phyloP scores from a whole-genome alignment of 2,888 invertebrate species.

The Dolomedes plantarius region DNA sequence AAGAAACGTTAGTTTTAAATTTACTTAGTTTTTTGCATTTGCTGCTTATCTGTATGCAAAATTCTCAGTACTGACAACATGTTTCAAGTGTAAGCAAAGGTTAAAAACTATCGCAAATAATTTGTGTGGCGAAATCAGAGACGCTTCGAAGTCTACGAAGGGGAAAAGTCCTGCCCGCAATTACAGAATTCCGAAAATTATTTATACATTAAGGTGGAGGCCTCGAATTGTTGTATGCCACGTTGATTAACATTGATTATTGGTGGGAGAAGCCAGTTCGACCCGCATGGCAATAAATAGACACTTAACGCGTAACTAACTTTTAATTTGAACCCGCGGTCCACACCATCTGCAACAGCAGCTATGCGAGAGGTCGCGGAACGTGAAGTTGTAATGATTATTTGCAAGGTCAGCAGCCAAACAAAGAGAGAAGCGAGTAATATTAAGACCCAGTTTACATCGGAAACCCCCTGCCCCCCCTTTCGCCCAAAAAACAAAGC shows the following conservation, averaged over 20 bases:
- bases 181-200: not conserved
- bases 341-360: not conserved
- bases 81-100: too few species aligned
- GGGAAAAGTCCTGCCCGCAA: not conserved
- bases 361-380: slow-evolving; percentile 13
- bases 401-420: slow-evolving; percentile 29
- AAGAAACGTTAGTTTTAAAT: too few species aligned
- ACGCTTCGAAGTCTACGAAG: too few species aligned
- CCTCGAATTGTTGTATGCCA: not conserved
- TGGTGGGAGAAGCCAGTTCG: not conserved
- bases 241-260: slow-evolving; percentile 5
- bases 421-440: slow-evolving; percentile 19
- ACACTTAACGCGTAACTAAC: slow-evolving; percentile 6
- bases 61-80: too few species aligned
- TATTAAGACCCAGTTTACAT: slow-evolving; percentile 63
- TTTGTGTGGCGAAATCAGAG: too few species aligned
- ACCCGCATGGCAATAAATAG: not conserved
- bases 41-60: too few species aligned
- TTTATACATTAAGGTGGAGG: not conserved
- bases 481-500: slow-evolving; percentile 52
- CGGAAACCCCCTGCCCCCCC: not conserved
- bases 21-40: too few species aligned
- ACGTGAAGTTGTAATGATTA: slow-evolving; percentile 49
- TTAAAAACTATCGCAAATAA: too few species aligned
- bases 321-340: not conserved